Conservation (phyloP, 2,113 vertebrate species). For the Tetraodon nigroviridis region DNA sequence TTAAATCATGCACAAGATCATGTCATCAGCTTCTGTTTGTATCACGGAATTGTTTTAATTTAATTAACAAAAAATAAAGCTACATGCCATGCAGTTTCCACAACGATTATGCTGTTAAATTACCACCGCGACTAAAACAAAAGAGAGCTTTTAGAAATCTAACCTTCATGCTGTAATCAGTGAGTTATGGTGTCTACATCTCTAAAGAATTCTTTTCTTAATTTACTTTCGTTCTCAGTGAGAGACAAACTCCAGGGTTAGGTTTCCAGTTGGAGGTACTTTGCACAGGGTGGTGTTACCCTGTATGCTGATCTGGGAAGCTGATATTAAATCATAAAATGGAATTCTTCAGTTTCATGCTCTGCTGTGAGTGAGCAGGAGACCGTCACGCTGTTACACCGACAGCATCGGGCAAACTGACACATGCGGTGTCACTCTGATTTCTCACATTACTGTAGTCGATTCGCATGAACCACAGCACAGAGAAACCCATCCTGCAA, state of each 20-base stretch:
- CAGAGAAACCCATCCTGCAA: too few relatives aligned
- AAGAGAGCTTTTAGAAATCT: too few relatives aligned
- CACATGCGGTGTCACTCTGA: neutral
- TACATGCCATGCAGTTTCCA: too few relatives aligned
- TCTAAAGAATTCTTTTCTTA: neutral
- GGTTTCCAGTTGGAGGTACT: conserved; percentile 16
- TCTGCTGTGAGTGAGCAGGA: conserved; percentile 20
- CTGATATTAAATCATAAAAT: conserved; percentile 14
- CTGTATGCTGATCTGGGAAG: conserved; percentile 4
- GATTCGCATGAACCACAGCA: too few relatives aligned
- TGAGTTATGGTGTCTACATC: neutral
- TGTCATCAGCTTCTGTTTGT: too few relatives aligned
- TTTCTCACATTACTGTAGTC: neutral
- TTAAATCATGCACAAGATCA: too few relatives aligned
- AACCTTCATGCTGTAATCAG: too few relatives aligned
- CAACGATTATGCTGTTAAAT: too few relatives aligned
- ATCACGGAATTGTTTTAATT: too few relatives aligned
- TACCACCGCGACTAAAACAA: too few relatives aligned
- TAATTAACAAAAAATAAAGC: too few relatives aligned
- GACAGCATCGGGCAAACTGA: neutral
- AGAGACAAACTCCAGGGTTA: conserved; percentile 9
- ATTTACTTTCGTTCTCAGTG: conserved; percentile 10
- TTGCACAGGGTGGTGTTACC: conserved; percentile 32
- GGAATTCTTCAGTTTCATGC: conserved; percentile 34
- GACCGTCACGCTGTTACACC: conserved; percentile 1